Base-by-base conservation (phyloP, 2,888 invertebrate genomes). In the Cheilosia grossa region DNA sequence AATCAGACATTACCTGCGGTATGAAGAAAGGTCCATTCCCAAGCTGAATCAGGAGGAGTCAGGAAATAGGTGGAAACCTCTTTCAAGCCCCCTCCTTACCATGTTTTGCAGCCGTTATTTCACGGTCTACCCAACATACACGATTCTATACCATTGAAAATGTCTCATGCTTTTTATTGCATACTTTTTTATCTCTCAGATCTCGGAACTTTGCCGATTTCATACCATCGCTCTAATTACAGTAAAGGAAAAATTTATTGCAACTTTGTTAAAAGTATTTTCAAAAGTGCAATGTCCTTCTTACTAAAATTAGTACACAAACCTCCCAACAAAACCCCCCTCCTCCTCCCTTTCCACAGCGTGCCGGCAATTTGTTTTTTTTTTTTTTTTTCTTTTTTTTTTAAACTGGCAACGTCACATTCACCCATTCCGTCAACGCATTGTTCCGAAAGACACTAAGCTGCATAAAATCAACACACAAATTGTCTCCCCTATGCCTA, bases 381-480 rank as follows among this genome's bases (percentile, higher is more conserved):
- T 30, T 7, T 9, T 30, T 2, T 30, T 27, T 15, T 13, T 2
- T 40, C 1, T 40, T 72, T 51, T 3, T 3, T 5, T 1, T 30
- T 63, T 63, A 73, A 73, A 73, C 73, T 54, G 73, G 73, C 73
- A 73, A 73, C 73, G n/a, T 63, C 30, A 27, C 54, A 63, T 63
- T 42, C 19, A 19, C 53, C 42, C 51, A 24, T 51, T 64, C 64
- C 37, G 9, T 63, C 64, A 27, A 72, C 37, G 53, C 51, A 72
- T 53, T 61, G 37, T 61, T 40, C 15, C 42, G 10, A 59, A 40
- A 44, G 40, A 13, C 37, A 37, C 37, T 49, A 42, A 42, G 15
- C n/a, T n/a, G 49, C 7, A 33, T 10, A 47, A 15, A 24, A 19
- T 58, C 4, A 53, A 15, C 13, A 51, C 24, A 53, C 40, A 67